Evolutionary conservation across 2,113 vertebrate genomes (phyloP).

Genomic region (Penelope pileata): DNA sequence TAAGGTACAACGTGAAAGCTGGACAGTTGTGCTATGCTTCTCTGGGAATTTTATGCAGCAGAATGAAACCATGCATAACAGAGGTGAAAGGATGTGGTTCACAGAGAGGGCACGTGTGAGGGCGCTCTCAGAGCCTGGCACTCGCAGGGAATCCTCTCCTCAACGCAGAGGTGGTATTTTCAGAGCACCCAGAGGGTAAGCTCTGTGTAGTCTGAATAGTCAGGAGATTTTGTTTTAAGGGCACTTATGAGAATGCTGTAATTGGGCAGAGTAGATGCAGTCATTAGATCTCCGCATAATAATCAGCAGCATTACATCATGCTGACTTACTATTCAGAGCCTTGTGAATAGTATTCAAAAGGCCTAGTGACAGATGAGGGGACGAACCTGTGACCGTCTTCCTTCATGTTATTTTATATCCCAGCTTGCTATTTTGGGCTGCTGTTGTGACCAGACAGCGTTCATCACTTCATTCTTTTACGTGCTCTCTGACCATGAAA

Average conservation of each 20-base stretch:
- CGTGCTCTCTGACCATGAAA: neutral
- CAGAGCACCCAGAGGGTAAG: neutral
- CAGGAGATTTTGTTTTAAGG: neutral
- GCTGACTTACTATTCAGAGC: constrained; percentile 31
- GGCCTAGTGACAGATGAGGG: neutral
- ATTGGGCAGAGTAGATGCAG: neutral
- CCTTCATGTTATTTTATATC: neutral
- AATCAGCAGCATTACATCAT: neutral
- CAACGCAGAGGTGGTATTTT: neutral
- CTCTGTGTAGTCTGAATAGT: neutral
- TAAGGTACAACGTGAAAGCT: neutral
- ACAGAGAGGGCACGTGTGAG: neutral
- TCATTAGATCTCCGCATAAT: constrained; percentile 23
- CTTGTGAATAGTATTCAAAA: constrained; percentile 33
- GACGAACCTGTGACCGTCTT: neutral
- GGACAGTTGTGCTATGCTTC: neutral
- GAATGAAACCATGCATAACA: neutral
- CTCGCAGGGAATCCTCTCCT: neutral
- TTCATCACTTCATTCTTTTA: constrained; percentile 6
- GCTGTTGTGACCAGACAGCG: neutral
- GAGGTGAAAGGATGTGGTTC: constrained; percentile 22
- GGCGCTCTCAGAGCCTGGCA: neutral
- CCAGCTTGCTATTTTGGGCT: neutral
- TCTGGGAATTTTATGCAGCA: constrained; percentile 5
- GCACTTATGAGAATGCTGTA: neutral